Evolutionary conservation across 2,888 invertebrate species (phyloP).

Genomic region (Parnassius mnemosyne): DNA sequence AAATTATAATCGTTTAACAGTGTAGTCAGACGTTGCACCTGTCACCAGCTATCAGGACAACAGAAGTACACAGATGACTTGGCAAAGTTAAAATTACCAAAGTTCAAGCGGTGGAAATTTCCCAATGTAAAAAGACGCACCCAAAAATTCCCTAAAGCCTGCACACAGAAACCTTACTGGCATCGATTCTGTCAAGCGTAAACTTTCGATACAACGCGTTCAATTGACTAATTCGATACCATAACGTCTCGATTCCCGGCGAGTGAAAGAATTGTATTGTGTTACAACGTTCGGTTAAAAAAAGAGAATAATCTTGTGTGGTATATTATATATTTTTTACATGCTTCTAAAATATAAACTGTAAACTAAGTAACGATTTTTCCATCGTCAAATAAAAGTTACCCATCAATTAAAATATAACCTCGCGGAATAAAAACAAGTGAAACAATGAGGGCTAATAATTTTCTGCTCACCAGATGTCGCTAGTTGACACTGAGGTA

Average conservation of each 20-base stretch:
- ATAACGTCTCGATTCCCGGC: slow-evolving; percentile 25
- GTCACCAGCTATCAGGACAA: slow-evolving; percentile 18
- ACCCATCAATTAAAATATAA: too few species aligned
- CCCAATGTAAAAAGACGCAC: slow-evolving; percentile 4
- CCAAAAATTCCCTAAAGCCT: slow-evolving; percentile 21
- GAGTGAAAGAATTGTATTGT: slow-evolving; percentile 19
- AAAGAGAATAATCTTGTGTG: background rate
- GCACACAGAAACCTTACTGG: slow-evolving; percentile 37
- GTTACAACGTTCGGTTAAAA: slow-evolving; percentile 7
- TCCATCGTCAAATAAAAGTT: too few species aligned
- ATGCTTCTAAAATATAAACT: too few species aligned
- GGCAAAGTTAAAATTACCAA: slow-evolving; percentile 25
- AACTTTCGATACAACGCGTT: slow-evolving; percentile 28
- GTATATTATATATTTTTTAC: too few species aligned
- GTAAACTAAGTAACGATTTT: too few species aligned
- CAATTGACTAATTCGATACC: slow-evolving; percentile 28
- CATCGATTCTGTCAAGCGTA: slow-evolving; percentile 33
- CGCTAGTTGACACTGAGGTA: too few species aligned
- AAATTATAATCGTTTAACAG: too few species aligned
- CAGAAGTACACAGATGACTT: slow-evolving; percentile 24
- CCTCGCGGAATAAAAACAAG: too few species aligned
- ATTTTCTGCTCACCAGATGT: too few species aligned
- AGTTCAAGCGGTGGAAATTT: slow-evolving; percentile 21
- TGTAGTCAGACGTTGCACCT: slow-evolving; percentile 4
- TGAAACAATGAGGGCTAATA: too few species aligned